These are phyloP conservation scores for Tachysurus vachellii DNA, from an alignment of 2,113 vertebrate genomes.

Conservation along the genomic window DNA sequence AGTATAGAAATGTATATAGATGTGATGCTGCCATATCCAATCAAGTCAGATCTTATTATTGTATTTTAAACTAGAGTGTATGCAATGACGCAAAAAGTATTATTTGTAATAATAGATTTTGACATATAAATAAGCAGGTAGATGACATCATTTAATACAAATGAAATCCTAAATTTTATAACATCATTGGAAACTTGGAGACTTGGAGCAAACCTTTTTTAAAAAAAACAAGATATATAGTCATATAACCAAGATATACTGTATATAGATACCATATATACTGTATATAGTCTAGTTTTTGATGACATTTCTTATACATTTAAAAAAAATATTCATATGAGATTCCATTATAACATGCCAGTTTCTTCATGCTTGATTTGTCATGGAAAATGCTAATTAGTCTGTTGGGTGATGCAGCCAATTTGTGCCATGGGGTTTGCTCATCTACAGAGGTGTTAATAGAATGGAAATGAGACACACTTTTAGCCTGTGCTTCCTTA, in stretches of 20 bases:
- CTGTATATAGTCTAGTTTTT: not conserved
- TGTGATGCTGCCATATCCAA: too few relatives aligned
- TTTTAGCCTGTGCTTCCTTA: not conserved
- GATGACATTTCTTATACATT: not conserved
- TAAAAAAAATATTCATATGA: not conserved
- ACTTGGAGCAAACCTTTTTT: too few relatives aligned
- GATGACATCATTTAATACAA: not conserved
- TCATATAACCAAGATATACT: too few relatives aligned
- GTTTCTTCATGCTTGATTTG: not conserved
- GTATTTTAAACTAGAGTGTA: not conserved
- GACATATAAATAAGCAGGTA: not conserved
- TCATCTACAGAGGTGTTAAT: not conserved
- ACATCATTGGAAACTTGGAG: too few relatives aligned
- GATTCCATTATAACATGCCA: not conserved
- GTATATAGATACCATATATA: too few relatives aligned
- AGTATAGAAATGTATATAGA: too few relatives aligned
- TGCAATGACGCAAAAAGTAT: too few relatives aligned
- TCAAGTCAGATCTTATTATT: too few relatives aligned
- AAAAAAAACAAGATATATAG: too few relatives aligned
- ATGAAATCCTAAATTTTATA: not conserved
- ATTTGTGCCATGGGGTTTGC: not conserved
- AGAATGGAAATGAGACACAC: not conserved
- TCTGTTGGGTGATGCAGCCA: not conserved
- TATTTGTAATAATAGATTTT: not conserved
- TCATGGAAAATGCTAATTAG: not conserved